These are phyloP conservation scores for Chlorospingus semifuscus DNA, from an alignment of 2,797 vertebrate genomes.

Conservation along the genomic window DNA sequence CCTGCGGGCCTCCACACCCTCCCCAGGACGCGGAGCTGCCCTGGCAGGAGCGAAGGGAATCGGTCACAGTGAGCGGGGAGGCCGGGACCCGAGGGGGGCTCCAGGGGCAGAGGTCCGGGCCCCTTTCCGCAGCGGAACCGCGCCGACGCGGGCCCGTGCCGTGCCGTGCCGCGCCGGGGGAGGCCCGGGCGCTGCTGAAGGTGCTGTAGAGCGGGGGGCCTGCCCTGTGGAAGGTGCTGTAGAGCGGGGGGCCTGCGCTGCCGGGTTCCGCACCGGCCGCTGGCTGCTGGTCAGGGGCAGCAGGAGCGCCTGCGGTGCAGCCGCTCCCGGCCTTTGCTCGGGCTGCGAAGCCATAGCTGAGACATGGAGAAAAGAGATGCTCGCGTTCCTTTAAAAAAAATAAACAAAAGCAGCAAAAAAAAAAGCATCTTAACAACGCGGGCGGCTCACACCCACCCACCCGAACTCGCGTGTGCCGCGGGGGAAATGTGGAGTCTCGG, in stretches of 20 bases:
- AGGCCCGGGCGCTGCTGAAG: not conserved
- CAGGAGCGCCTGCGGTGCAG: not conserved
- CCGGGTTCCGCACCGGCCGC: not conserved
- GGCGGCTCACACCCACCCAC: not conserved
- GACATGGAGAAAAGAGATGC: not conserved
- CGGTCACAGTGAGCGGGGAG: not conserved
- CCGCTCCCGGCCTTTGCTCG: not conserved
- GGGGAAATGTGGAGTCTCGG: not conserved
- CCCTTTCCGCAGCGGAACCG: not conserved
- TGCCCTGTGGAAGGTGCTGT: not conserved
- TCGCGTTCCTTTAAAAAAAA: not conserved
- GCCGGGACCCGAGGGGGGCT: no score
- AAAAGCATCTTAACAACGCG: no score
- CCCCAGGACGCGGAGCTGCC: not conserved
- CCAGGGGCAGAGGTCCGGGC: not conserved
- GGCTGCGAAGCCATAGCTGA: not conserved
- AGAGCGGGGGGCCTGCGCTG: not conserved
- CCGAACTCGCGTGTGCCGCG: not conserved
- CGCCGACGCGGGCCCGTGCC: not conserved
- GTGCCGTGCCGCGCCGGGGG: no score
- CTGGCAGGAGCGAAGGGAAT: not conserved
- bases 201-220: no score
- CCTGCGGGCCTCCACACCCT: no score
- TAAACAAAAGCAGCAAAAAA: not conserved
- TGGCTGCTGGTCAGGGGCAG: no score